These are phyloP conservation scores for Itoplectis maculator DNA, from an alignment of 2,888 invertebrate species.

Conservation along the genomic window DNA sequence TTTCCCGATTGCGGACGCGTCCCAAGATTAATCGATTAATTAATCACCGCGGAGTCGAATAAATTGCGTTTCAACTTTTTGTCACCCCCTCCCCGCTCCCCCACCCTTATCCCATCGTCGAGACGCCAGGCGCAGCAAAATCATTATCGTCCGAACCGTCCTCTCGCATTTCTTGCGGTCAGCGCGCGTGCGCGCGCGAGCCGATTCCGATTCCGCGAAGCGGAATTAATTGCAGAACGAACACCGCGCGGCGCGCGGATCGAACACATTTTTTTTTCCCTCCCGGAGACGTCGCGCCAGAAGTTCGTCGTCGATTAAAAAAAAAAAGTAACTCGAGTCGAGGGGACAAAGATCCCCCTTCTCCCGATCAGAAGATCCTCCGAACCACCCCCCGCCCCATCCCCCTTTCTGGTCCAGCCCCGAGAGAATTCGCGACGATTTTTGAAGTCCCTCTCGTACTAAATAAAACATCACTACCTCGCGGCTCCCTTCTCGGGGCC, in stretches of 20 bases:
- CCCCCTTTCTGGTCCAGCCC: too few relatives aligned
- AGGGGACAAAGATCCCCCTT: too few relatives aligned
- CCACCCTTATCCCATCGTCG: too few relatives aligned
- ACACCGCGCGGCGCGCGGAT: constrained; percentile 21
- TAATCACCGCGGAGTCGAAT: constrained; percentile 59
- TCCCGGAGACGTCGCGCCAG: constrained; percentile 45
- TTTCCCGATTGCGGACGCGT: not conserved
- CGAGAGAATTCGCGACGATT: constrained; percentile 67
- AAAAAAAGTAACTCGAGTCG: too few relatives aligned
- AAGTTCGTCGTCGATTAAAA: constrained; percentile 53
- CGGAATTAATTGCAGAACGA: constrained; percentile 59
- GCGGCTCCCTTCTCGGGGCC: constrained; percentile 33
- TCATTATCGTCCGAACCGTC: constrained; percentile 23
- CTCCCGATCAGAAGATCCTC: too few relatives aligned
- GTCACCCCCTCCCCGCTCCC: constrained; percentile 35
- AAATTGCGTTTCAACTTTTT: constrained; percentile 51
- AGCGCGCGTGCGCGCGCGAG: not conserved
- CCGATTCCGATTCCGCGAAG: constrained; percentile 60
- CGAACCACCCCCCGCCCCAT: too few relatives aligned
- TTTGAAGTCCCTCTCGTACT: constrained; percentile 78
- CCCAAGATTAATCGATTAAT: constrained; percentile 64
- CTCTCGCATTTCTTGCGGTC: constrained; percentile 38
- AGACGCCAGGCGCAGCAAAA: constrained; percentile 7
- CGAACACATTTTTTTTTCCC: constrained; percentile 26
- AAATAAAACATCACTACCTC: constrained; percentile 83